These are phyloP conservation scores for Sula dactylatra DNA, from an alignment of 2,113 vertebrate species.

Conservation along the genomic window DNA sequence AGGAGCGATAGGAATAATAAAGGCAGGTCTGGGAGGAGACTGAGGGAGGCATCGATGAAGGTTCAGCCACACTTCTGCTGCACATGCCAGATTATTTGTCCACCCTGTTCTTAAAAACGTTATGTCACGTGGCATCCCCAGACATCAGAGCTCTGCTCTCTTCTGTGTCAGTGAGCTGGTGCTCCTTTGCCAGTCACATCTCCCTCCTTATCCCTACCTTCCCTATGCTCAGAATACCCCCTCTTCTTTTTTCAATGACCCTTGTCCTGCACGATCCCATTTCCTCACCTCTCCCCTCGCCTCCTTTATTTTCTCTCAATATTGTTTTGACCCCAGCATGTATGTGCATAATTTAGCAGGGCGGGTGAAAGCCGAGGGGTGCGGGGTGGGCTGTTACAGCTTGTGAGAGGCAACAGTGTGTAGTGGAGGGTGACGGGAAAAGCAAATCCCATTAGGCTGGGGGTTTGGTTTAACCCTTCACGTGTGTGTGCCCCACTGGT, in stretches of 20 bases:
- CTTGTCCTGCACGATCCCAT: neutral
- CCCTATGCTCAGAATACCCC: neutral
- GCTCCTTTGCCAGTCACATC: neutral
- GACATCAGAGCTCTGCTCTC: neutral
- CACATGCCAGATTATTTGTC: neutral
- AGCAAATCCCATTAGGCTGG: neutral
- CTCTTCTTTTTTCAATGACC: neutral
- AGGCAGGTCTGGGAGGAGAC: neutral
- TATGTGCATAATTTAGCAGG: neutral
- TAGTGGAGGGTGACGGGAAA: neutral
- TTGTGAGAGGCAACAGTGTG: neutral
- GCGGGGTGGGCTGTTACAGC: fast-evolving
- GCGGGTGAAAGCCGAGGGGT: neutral
- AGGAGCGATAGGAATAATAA: neutral
- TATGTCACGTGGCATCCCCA: fast-evolving
- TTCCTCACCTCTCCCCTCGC: neutral
- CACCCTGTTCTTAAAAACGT: neutral
- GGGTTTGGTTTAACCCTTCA: neutral
- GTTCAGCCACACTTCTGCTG: neutral
- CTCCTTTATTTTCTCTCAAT: neutral
- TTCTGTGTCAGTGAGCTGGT: no score
- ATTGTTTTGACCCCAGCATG: neutral
- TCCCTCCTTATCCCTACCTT: neutral
- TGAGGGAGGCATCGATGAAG: fast-evolving
- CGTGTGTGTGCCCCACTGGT: no score